phyloP scores from a whole-genome alignment of 1,140 invertebrate species.

The Eupeodes corollae region DNA sequence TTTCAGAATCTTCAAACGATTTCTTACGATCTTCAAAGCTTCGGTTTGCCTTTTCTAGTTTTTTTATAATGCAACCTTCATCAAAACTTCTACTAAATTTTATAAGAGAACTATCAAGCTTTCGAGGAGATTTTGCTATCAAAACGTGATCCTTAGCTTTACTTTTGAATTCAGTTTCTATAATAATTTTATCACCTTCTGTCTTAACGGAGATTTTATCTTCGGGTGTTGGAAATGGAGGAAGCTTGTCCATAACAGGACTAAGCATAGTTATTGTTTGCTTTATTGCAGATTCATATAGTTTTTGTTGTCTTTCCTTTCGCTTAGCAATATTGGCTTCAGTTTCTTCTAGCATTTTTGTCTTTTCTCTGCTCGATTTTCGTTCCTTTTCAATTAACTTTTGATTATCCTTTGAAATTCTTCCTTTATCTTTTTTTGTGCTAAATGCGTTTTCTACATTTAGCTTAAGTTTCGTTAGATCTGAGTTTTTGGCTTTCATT shows the following conservation, averaged over 20 bases:
- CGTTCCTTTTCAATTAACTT: conserved; percentile 53
- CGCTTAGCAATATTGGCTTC: conserved; percentile 55
- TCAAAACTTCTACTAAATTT: conserved; percentile 58
- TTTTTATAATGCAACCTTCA: conserved; percentile 42
- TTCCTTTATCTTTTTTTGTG: conserved; percentile 37
- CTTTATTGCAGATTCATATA: conserved; percentile 57
- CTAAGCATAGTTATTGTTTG: conserved; percentile 57
- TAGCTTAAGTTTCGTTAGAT: conserved; percentile 35
- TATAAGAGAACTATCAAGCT: conserved; percentile 50
- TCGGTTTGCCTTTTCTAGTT: conserved; percentile 45
- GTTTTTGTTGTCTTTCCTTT: conserved; percentile 55
- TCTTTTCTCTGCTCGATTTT: conserved; percentile 50
- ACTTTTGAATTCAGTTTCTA: conserved; percentile 49
- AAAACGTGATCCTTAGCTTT: conserved; percentile 53
- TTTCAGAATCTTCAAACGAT: conserved; percentile 47
- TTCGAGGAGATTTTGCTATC: conserved; percentile 56
- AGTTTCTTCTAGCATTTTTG: conserved; percentile 55
- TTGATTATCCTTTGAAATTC: conserved; percentile 49
- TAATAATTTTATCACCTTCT: conserved; percentile 51
- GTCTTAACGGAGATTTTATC: conserved; percentile 52
- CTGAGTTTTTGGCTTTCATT: conserved; percentile 11
- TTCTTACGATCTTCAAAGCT: conserved; percentile 49
- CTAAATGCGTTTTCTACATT: conserved; percentile 40
- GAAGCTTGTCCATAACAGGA: conserved; percentile 53
- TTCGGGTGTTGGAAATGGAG: conserved; percentile 54